Evolutionary conservation across 2,797 vertebrate species (phyloP).

Genomic region (Sebastes diaconus): DNA sequence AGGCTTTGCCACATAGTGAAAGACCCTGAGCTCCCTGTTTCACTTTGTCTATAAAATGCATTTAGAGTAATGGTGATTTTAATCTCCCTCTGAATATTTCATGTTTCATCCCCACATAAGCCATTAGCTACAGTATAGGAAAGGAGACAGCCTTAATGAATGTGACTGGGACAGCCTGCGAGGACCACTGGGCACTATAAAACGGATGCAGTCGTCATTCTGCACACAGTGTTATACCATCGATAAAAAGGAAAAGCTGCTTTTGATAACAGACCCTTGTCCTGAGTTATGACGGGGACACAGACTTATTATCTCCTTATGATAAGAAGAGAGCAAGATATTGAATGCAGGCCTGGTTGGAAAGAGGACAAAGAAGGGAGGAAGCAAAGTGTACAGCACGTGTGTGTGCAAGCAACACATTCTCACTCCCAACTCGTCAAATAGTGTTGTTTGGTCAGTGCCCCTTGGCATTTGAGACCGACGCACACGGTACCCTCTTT

Average conservation of each 20-base stretch:
- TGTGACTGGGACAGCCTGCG: slow-evolving; percentile 41
- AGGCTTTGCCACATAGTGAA: not conserved
- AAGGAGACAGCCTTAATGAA: slow-evolving; percentile 32
- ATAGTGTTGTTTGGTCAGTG: too few species aligned
- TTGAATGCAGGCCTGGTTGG: not conserved
- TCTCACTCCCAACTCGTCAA: too few species aligned
- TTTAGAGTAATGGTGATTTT: slow-evolving; percentile 56
- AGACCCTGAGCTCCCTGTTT: not conserved
- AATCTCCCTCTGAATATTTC: slow-evolving; percentile 70
- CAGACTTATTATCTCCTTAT: not conserved
- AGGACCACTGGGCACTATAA: slow-evolving; percentile 37
- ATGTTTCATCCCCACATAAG: slow-evolving; percentile 59
- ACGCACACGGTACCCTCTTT: too few species aligned
- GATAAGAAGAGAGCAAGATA: slow-evolving; percentile 15
- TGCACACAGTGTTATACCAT: not conserved
- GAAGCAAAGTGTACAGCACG: not conserved
- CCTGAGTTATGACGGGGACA: slow-evolving; percentile 21
- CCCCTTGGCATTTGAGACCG: too few species aligned
- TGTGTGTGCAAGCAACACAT: not conserved
- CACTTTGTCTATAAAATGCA: slow-evolving; percentile 43
- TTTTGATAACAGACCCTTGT: slow-evolving; percentile 29
- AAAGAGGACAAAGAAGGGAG: not conserved
- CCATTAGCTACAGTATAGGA: slow-evolving; percentile 32
- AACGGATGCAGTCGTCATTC: slow-evolving; percentile 26
- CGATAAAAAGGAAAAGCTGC: slow-evolving; percentile 20